Percentiles rank a stretch among this genome's conserved stretches.
phyloP scores from a whole-genome alignment of 1,140 invertebrate genomes.

The Periplaneta americana region DNA sequence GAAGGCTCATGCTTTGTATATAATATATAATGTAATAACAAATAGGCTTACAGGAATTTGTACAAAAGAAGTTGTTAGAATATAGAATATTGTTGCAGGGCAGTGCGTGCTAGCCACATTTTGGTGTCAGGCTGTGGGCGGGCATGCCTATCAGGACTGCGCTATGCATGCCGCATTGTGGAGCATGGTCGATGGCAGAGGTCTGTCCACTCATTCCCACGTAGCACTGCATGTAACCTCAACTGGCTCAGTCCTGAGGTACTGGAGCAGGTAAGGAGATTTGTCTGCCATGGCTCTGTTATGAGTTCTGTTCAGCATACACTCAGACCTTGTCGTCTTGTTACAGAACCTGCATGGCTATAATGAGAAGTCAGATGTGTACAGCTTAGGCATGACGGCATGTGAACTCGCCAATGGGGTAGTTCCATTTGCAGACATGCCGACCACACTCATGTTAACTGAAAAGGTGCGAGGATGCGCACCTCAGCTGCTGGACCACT shows the following conservation, averaged over 20 bases:
- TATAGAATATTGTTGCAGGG: conserved; percentile 50
- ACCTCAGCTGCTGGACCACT: conserved; percentile 70
- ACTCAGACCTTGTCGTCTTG: no score
- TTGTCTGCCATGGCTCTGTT: no score
- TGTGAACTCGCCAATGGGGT: conserved; percentile 88
- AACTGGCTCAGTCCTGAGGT: conserved; percentile 89
- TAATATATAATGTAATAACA: no score
- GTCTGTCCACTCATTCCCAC: conserved; percentile 67
- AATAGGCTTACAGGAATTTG: no score
- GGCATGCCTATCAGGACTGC: conserved; percentile 67
- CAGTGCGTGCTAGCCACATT: conserved; percentile 78
- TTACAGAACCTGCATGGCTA: conserved; percentile 80
- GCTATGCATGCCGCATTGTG: conserved; percentile 67
- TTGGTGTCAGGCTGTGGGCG: conserved; percentile 63
- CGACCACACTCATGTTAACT: conserved; percentile 80
- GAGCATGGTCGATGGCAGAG: conserved; percentile 61
- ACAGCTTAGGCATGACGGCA: conserved; percentile 80
- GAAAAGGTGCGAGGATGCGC: conserved; percentile 79
- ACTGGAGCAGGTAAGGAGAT: conserved; percentile 64
- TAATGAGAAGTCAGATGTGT: conserved; percentile 84
- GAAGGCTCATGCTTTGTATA: no score
- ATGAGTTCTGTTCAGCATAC: no score
- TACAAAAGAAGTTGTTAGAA: no score
- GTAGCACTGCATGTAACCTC: conserved; percentile 59
- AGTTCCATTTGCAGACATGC: conserved; percentile 76